phyloP scores from a whole-genome alignment of 2,797 vertebrate species.

The Galaxias olidus region DNA sequence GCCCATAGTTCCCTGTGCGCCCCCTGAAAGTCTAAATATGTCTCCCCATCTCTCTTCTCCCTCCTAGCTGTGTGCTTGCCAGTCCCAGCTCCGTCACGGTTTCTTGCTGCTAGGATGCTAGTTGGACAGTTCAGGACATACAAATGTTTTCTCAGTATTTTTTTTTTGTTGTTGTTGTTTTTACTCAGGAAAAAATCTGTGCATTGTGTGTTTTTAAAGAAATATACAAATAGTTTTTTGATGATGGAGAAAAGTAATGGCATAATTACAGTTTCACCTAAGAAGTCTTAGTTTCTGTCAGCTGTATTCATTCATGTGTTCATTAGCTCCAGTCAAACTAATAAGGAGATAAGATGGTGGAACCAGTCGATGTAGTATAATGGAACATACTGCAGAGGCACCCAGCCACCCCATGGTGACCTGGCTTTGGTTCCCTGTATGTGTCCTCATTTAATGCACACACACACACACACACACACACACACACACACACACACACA shows the following conservation, averaged over 20 bases:
- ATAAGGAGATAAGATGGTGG: background rate
- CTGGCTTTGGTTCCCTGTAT: constrained; percentile 24
- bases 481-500: constrained; percentile 56
- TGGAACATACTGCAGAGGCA: constrained; percentile 13
- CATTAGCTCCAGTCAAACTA: too few species aligned
- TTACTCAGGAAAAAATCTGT: too few species aligned
- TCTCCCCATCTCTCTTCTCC: constrained; percentile 34
- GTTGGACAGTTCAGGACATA: constrained; percentile 28
- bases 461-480: constrained; percentile 57
- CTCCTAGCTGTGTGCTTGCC: constrained; percentile 42
- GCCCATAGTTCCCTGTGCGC: constrained; percentile 60
- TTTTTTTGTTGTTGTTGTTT: background rate
- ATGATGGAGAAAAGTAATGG: too few species aligned
- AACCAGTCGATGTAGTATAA: constrained; percentile 12
- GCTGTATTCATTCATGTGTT: too few species aligned
- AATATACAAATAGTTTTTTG: too few species aligned
- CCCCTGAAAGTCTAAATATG: constrained; percentile 74
- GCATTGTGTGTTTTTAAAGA: background rate
- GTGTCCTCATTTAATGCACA: constrained; percentile 63
- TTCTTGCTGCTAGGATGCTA: constrained; percentile 41
- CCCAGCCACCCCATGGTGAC: constrained; percentile 8
- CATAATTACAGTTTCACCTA: too few species aligned
- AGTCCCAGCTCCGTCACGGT: constrained; percentile 40
- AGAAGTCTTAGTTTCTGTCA: too few species aligned
- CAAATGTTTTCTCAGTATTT: background rate